phyloP scores from a whole-genome alignment of 2,113 vertebrate genomes.

The Callionymus lyra region DNA sequence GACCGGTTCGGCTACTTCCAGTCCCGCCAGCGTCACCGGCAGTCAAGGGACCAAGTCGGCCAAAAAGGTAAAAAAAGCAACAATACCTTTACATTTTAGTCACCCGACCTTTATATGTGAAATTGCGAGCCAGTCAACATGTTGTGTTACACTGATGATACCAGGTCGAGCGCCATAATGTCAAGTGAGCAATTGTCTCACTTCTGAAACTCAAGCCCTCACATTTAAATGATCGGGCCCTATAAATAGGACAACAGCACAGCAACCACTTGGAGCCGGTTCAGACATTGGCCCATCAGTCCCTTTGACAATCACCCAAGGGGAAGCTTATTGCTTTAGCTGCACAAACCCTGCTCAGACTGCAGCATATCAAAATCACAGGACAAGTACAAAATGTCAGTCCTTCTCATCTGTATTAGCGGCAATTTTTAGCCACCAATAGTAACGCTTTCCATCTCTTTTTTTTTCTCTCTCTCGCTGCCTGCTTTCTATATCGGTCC shows the following conservation, averaged over 20 bases:
- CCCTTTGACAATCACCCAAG: conserved; percentile 51
- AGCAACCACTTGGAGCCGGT: conserved; percentile 53
- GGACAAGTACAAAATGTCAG: conserved; percentile 63
- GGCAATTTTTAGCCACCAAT: conserved; percentile 66
- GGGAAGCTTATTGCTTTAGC: conserved; percentile 54
- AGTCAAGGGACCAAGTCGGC: conserved; percentile 34
- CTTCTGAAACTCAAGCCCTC: conserved; percentile 43
- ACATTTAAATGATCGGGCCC: conserved; percentile 48
- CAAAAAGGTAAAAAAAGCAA: conserved; percentile 59
- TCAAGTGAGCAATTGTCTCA: conserved; percentile 50
- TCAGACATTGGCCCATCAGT: conserved; percentile 54
- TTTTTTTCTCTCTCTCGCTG: conserved; percentile 52
- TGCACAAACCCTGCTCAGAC: conserved; percentile 49
- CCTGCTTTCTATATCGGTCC: conserved; percentile 36
- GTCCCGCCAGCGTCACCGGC: conserved; percentile 20
- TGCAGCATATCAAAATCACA: conserved; percentile 53
- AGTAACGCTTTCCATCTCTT: conserved; percentile 42
- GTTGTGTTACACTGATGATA: background rate
- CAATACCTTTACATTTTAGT: conserved; percentile 1
- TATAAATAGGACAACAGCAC: conserved; percentile 61
- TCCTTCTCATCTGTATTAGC: conserved; percentile 61
- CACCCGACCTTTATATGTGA: too few relatives aligned
- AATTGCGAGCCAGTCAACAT: too few relatives aligned
- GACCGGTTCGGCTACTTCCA: conserved; percentile 25
- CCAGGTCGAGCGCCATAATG: conserved; percentile 35